Base-by-base conservation (phyloP, 2,888 invertebrate genomes). In the Timema cristinae region DNA sequence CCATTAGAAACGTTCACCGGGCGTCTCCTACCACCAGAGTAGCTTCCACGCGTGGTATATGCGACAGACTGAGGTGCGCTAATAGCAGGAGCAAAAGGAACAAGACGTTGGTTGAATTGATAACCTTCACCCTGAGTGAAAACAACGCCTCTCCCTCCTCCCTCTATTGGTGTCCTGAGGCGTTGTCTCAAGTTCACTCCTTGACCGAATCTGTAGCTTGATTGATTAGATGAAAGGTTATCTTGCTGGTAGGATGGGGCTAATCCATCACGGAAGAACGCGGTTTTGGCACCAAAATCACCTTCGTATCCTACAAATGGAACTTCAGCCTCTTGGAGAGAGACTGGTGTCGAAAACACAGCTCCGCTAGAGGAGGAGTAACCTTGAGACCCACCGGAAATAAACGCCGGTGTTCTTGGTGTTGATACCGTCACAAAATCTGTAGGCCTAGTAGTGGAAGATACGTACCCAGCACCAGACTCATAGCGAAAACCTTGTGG, bases 41-140 rank as follows among this genome's bases (percentile, higher is more conserved):
- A 32, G 9, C 63, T 63, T 63, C 63, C 63, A 63, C 63, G 47
- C 32, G 63, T 63, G 16, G 32, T 2, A 32, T 63, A 63, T 63
- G 48, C 16, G 48, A 63, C 63, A 32, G 63, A 48, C 63, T 63
- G 63, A 13, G 63, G 59, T 16, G 59, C 32, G 16, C 59, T 59
- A 9, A 59, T 59, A 32, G 32, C 32, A 32, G 32, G 32, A 32
- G 32, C 32, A 2, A 32, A 32, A 32, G 32, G 32, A 32, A 32
- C 32, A 32, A 32, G 32, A 32, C 32, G 32, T 32, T 32, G 32
- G 32, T 32, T 32, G 32, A 32, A 32, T 4, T 32, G 32, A 32
- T 32, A 32, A 32, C 32, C 32, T 32, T 32, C 32, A 32, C 32
- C 32, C 32, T 32, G 32, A 32, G 32, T 32, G 32, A 32, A 32